Base-by-base conservation (phyloP, 2,113 vertebrate genomes). In the Tor tambroides region DNA sequence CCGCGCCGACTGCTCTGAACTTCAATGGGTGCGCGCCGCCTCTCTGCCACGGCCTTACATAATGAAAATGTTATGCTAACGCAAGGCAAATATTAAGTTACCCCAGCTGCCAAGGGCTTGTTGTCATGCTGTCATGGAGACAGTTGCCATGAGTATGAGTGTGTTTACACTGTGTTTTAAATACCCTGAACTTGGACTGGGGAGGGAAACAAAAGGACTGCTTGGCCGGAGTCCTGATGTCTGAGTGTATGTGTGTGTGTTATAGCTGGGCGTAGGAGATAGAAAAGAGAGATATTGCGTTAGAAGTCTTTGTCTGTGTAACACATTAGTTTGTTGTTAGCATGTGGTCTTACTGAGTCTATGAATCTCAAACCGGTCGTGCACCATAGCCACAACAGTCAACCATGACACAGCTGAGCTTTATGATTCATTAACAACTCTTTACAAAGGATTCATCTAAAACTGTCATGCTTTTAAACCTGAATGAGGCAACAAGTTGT, bases 101-200 rank as follows among this genome's bases (percentile, higher is more conserved):
- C 88, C 80, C 86, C 46, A 81, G 85, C 80, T 83, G 85, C 85
- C 80, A 83, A 88, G 56, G 54, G 83, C 84, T 84, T 89, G 88
- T 89, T 90, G 88, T 86, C 86, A 87, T 26, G 88, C 76, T 65
- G 80, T 74, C 88, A 90, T 90, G 88, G 81, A 71, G 65, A 89
- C 90, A 63, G 90, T 91, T 88, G 79, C 90, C 85, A 89, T 87
- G 90, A 49, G 78, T 85, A 87, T 83, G 28, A 69, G 61, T 69
- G 46, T 91, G 89, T 91, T 91, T 87, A 91, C 84, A 83, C 46
- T 85, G 85, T 88, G 90, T 89, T 91, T 88, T 87, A 89, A 91
- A 88, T 87, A 85, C 69, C 85, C 85, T 85, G 88, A 86, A 84
- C 80, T 86, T 80, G 79, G 88, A 81, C 78, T 63, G 77, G 51